phyloP scores from a whole-genome alignment of 2,888 invertebrate genomes.

The Diadegma fenestrale region DNA sequence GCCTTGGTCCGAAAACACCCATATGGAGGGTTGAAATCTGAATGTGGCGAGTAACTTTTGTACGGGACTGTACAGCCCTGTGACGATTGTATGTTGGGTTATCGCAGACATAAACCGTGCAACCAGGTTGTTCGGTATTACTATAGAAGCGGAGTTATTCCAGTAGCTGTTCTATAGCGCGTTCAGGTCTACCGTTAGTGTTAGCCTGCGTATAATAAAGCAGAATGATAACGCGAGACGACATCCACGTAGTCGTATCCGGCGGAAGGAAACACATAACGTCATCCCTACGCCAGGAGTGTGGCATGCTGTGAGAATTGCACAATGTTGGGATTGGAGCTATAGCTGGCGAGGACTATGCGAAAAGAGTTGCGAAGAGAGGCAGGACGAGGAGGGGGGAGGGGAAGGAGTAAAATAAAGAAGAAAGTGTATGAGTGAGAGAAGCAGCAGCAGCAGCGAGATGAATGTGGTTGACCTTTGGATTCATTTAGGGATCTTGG shows the following conservation, averaged over 20 bases:
- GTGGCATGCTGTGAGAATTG: constrained; percentile 37
- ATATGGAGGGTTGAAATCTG: neutral
- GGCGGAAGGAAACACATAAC: constrained; percentile 72
- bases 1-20: no score
- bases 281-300: constrained; percentile 61
- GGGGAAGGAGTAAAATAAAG: constrained; percentile 1
- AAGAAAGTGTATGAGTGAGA: constrained; percentile 45
- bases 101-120: constrained; percentile 19
- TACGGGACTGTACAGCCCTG: neutral
- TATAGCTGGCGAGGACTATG: neutral
- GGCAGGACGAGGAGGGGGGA: neutral
- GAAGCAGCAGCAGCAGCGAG: constrained; percentile 6
- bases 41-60: neutral
- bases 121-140: constrained; percentile 1
- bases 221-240: constrained; percentile 78
- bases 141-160: constrained; percentile 6
- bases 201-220: constrained; percentile 68
- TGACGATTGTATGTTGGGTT: constrained; percentile 32
- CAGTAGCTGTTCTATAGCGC: neutral
- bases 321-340: constrained; percentile 34
- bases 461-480: constrained; percentile 45
- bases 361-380: constrained; percentile 8
- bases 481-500: constrained; percentile 36
- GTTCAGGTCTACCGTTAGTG: constrained; percentile 54
- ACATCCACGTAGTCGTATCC: constrained; percentile 75